Conservation (phyloP, 2,888 invertebrate species). For the Metellina segmentata region DNA sequence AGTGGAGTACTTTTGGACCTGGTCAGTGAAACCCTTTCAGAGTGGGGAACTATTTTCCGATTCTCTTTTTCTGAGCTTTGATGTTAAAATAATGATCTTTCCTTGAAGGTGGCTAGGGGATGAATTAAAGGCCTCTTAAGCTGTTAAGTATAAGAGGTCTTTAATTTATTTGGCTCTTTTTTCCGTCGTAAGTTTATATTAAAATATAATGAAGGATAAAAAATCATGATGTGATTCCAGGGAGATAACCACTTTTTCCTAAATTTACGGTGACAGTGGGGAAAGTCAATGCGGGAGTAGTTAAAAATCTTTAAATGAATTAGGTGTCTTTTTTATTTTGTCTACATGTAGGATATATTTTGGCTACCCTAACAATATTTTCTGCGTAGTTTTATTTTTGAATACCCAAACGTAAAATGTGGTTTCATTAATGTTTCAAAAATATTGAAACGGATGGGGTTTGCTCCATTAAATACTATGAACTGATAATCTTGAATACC, state of each 20-base stretch:
- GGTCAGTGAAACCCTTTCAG: background rate
- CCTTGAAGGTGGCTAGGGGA: background rate
- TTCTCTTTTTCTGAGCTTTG: background rate
- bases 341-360: no score
- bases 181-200: background rate
- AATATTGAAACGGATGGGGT: no score
- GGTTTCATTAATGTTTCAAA: no score
- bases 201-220: background rate
- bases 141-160: background rate
- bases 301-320: no score
- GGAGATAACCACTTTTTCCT: background rate
- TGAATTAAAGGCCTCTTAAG: background rate
- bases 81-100: conserved; percentile 1
- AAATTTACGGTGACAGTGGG: no score
- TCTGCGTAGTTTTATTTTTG: no score
- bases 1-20: background rate
- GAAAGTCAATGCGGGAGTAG: background rate
- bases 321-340: no score
- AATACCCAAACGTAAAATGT: no score
- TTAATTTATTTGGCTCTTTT: background rate
- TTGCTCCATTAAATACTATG: no score
- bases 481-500: no score
- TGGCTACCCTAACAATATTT: no score
- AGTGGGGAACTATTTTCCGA: background rate
- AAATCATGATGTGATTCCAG: background rate